phyloP scores from a whole-genome alignment of 1,140 invertebrate species.

The Tetragnatha versicolor region DNA sequence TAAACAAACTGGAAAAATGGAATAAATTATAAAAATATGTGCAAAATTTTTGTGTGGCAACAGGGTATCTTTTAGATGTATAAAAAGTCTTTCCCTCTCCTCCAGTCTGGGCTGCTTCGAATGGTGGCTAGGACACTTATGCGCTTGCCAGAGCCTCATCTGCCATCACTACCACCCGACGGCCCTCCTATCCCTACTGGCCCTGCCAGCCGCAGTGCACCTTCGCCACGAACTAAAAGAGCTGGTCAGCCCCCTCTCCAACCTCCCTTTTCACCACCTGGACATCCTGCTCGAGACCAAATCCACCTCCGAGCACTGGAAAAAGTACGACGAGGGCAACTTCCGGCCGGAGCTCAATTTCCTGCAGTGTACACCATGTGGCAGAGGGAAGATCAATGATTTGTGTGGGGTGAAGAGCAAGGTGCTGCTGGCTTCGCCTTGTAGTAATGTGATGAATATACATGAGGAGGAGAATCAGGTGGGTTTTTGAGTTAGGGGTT shows the following conservation, averaged over 20 bases:
- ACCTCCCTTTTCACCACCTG: slow-evolving; percentile 79
- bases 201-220: slow-evolving; percentile 69
- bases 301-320: slow-evolving; percentile 37
- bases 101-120: slow-evolving; percentile 79
- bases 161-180: slow-evolving; percentile 79
- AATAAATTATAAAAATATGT: no score
- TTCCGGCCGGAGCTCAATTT: slow-evolving; percentile 28
- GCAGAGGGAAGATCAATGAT: slow-evolving; percentile 45
- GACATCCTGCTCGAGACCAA: slow-evolving; percentile 82
- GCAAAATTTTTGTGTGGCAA: no score
- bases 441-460: slow-evolving; percentile 41
- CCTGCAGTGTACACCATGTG: slow-evolving; percentile 26
- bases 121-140: slow-evolving; percentile 83
- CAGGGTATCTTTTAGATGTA: no score
- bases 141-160: slow-evolving; percentile 81
- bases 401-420: slow-evolving; percentile 43
- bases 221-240: slow-evolving; percentile 77
- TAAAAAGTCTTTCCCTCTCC: slow-evolving; percentile 59
- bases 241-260: slow-evolving; percentile 76
- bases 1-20: no score
- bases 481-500: no score
- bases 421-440: slow-evolving; percentile 17
- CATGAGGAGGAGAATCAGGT: slow-evolving; percentile 39
- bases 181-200: slow-evolving; percentile 72
- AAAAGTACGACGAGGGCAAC: slow-evolving; percentile 34